Base-by-base conservation (phyloP, 2,113 vertebrate genomes). In the Chloropsis hardwickii region DNA sequence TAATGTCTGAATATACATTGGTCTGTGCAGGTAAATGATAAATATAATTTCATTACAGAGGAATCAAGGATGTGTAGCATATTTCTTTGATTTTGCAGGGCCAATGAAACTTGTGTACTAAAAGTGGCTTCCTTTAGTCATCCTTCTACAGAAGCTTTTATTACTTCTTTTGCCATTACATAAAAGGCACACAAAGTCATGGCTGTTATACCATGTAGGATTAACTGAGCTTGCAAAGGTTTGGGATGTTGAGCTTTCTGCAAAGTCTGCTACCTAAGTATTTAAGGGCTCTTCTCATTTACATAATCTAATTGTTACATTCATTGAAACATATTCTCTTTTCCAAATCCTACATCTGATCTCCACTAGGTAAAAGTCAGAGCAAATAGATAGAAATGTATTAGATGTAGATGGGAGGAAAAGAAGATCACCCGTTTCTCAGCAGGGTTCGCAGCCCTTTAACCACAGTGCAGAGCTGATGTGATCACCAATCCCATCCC, bases 241-340 rank as follows among this genome's bases (percentile, higher is more conserved):
- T 91, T 87, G 17, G 45, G 27, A 14, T 73, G 35, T 58, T 60
- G 69, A 87, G 73, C 44, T 92, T 94, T 87, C 70, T 82, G 57
- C 40, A 69, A 86, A 90, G 66, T 61, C 85, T 82, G 22, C 48
- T 79, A 60, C 65, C 78, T 56, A 62, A 89, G 84, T 64, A 45
- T 87, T 95, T 94, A 93, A 95, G 57, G 57, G 40, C 24, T 71
- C 21, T 73, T 86, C 47, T 76, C 37, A 86, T 90, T 87, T 93
- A 42, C 79, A 64, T 93, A 85, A 90, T 79, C 58, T 87, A 93
- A 91, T 94, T 90, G 74, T 92, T 93, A 53, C 25, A 64, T 94
- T 89, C 7, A 1, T 85, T 90, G 91, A 72, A 67, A 69, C 28
- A 69, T 81, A 81, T 56, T 89, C 39, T 88, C 45, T 76, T 66